Evolutionary conservation across 2,888 invertebrate species (phyloP).

Genomic region (Campoplex nolae): DNA sequence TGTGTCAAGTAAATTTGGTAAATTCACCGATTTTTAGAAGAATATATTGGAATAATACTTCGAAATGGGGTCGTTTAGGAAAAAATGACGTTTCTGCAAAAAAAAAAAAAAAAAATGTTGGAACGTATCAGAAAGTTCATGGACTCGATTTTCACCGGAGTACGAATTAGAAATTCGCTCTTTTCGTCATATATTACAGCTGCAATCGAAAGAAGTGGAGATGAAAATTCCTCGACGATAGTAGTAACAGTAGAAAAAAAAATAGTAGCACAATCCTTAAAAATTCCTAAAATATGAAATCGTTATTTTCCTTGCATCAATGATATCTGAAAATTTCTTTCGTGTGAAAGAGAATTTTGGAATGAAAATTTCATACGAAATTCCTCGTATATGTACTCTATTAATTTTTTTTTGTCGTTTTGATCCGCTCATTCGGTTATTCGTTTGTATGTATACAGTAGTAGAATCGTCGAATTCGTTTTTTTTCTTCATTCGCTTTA

Average conservation of each 20-base stretch:
- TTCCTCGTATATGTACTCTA: not conserved
- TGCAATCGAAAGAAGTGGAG: not conserved
- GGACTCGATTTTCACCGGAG: too few species aligned
- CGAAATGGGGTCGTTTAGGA: too few species aligned
- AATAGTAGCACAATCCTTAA: not conserved
- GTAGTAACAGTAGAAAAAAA: not conserved
- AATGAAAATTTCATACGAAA: not conserved
- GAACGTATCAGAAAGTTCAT: not conserved
- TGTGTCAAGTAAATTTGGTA: not conserved
- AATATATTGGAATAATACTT: too few species aligned
- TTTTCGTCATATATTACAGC: not conserved
- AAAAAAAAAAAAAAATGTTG: not conserved
- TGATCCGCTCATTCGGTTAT: not conserved
- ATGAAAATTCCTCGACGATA: not conserved
- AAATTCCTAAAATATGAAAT: not conserved
- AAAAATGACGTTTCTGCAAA: not conserved
- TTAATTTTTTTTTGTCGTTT: not conserved
- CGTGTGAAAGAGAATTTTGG: not conserved
- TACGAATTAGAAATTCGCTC: not conserved
- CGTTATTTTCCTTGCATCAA: not conserved
- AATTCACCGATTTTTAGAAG: not conserved
- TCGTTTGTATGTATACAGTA: not conserved
- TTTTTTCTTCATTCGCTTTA: not conserved
- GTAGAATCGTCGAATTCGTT: not conserved
- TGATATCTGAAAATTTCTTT: not conserved